A percentile compares a stretch with the other conserved stretches of the same genome.
phyloP scores from a whole-genome alignment of 2,797 vertebrate genomes.

The Calcarius lapponicus region DNA sequence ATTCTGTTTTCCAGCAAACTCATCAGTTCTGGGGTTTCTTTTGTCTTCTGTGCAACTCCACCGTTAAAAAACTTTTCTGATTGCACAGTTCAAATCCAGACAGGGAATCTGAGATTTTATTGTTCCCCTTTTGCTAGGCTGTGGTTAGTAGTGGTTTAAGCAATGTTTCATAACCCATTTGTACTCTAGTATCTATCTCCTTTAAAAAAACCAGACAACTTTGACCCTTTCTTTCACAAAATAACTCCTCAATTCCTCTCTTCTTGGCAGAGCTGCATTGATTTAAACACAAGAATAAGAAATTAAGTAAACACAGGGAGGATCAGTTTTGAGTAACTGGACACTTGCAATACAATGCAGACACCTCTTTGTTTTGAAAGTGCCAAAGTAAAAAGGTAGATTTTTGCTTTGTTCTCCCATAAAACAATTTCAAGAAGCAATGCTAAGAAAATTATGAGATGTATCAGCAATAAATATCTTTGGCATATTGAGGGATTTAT shows the following conservation, averaged over 20 bases:
- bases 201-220: neutral
- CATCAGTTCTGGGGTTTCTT: neutral
- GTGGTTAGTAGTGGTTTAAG: neutral
- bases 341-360: neutral
- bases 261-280: neutral
- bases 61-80: neutral
- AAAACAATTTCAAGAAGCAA: neutral
- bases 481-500: neutral
- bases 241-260: neutral
- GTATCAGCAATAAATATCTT: neutral
- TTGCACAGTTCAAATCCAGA: neutral
- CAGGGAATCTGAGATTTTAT: slow-evolving; percentile 4
- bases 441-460: neutral
- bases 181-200: neutral
- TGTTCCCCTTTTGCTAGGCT: slow-evolving; percentile 19
- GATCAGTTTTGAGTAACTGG: neutral
- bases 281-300: neutral
- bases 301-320: neutral
- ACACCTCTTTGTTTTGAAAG: neutral
- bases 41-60: neutral
- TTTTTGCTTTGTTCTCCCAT: neutral
- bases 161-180: slow-evolving; percentile 6
- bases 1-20: neutral
- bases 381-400: neutral
- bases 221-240: neutral